Base-by-base conservation (phyloP, 2,888 invertebrate species). In the Galerucella calmariensis region DNA sequence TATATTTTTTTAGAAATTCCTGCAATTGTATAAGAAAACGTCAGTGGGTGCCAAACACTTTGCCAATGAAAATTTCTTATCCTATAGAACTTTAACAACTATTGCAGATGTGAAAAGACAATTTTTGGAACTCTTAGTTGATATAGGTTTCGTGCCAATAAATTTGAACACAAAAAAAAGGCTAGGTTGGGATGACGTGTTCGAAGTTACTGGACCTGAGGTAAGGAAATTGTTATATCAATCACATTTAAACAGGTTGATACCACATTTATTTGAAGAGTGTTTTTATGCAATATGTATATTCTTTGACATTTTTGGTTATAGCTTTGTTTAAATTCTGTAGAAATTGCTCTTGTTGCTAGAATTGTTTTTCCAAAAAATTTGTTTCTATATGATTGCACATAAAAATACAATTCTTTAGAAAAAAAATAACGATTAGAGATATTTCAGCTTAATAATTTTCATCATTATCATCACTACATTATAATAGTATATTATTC, bases 51-150 rank as follows among this genome's bases (percentile, higher is more conserved):
- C 94, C 46, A 88, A 92, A 72, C 90, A 91, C 68, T 97, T 95
- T 87, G 95, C 97, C 14, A 92, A 90, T 70, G 94, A 95, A 82
- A 95, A 97, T 87, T 97, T 91, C 85, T 88, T 98, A 0, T 97
- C 97, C 0, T 88, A 92, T 79, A 93, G 94, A 84, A 95, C 95
- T 0, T 89, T 98, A 82, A 90, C 94, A 76, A 97, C 95, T 87
- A 90, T 98, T 80, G 93, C 93, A 0, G 97, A 97, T 81, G 94
- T 97, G 78, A 96, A 97, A 84, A 92, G 94, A 81, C 95, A 95
- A 84, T 89, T 94, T 79, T 86, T 95, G 63, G 94, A 94, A 53
- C 85, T 94, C 24, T 86, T 95, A 14, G 92, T 93, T 0, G 91
- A 93, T 5, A 95, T 95, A 72, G 95, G 95, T 1, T 95, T 95